phyloP scores from a whole-genome alignment of 2,797 vertebrate genomes.

The Xerus rutilus region DNA sequence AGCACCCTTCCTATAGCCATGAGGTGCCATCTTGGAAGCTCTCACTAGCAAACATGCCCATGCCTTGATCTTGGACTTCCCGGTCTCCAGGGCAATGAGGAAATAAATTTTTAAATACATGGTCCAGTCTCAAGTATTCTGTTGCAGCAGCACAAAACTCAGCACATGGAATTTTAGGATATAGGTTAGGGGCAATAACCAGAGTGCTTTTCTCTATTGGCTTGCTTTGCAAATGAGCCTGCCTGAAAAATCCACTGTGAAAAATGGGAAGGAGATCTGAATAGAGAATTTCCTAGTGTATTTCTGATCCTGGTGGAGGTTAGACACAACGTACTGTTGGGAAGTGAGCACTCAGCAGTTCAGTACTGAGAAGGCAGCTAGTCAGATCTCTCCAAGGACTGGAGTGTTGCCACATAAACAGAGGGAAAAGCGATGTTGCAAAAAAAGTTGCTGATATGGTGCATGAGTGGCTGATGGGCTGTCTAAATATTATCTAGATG shows the following conservation, averaged over 20 bases:
- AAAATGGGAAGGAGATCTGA: not conserved
- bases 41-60: not conserved
- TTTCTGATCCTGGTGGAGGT: not conserved
- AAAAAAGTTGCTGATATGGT: not conserved
- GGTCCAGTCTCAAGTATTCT: not conserved
- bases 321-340: not conserved
- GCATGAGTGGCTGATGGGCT: not conserved
- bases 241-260: not conserved
- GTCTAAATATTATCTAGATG: not conserved
- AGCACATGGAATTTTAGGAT: not conserved
- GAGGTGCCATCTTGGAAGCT: not conserved
- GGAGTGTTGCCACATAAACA: not conserved
- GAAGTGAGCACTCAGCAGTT: not conserved
- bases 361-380: not conserved
- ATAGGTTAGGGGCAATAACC: not conserved
- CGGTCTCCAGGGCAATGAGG: not conserved
- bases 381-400: not conserved
- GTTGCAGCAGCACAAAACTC: not conserved
- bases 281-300: not conserved
- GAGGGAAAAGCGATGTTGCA: not conserved
- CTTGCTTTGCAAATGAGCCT: not conserved
- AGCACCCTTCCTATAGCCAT: not conserved
- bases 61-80: not conserved
- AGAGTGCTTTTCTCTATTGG: not conserved
- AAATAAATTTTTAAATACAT: not conserved